Evolutionary conservation across 2,888 invertebrate species (phyloP).

Genomic region (Shargacucullia verbasci): DNA sequence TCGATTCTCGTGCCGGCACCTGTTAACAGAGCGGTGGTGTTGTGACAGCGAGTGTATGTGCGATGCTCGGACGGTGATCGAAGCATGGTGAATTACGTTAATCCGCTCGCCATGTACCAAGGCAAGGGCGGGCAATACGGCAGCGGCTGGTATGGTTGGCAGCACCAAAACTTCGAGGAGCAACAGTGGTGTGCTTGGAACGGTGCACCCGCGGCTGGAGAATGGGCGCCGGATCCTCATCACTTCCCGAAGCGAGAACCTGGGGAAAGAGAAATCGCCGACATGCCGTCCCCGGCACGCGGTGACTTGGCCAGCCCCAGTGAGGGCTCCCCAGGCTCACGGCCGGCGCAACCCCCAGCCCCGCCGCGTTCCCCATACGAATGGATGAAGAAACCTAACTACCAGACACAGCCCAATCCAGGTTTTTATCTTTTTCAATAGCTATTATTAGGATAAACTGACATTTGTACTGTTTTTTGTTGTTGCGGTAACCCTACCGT

Average conservation of each 20-base stretch:
- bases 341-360: constrained; percentile 89
- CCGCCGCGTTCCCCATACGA: constrained; percentile 95
- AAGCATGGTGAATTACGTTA: constrained; percentile 93
- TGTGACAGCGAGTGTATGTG: constrained; percentile 85
- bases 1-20: constrained; percentile 59
- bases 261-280: constrained; percentile 80
- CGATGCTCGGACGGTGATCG: constrained; percentile 85
- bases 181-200: constrained; percentile 89
- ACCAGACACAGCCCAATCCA: constrained; percentile 95
- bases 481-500: constrained; percentile 10
- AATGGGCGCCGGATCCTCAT: constrained; percentile 85
- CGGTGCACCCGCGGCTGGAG: constrained; percentile 83
- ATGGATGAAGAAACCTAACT: constrained; percentile 97
- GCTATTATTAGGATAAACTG: not conserved
- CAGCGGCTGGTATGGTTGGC: constrained; percentile 86
- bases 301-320: constrained; percentile 89
- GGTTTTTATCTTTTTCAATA: constrained; percentile 86
- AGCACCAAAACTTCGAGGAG: constrained; percentile 87
- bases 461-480: constrained; percentile 1
- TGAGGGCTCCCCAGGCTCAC: constrained; percentile 85
- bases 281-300: constrained; percentile 84
- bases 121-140: constrained; percentile 89
- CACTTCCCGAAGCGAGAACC: constrained; percentile 84
- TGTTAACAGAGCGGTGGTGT: constrained; percentile 71
- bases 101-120: constrained; percentile 91